phyloP scores from a whole-genome alignment of 2,797 vertebrate genomes.

The Gymnopithys bicolor region DNA sequence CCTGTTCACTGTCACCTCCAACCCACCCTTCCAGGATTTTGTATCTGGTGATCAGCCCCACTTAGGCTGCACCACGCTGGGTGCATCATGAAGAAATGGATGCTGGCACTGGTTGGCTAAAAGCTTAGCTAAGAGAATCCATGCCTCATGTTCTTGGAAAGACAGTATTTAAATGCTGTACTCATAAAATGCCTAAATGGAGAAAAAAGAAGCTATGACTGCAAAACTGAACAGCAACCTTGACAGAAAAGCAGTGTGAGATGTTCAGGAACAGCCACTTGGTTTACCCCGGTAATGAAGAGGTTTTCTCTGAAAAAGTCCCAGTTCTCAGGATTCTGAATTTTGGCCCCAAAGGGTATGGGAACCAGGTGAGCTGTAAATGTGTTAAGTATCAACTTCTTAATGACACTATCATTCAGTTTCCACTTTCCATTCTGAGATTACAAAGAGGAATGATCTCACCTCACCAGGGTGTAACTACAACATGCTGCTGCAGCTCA shows the following conservation, averaged over 20 bases:
- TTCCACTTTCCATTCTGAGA: constrained; percentile 8
- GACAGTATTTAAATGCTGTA: background rate
- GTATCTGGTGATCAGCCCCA: background rate
- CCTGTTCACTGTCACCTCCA: background rate
- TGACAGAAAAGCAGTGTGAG: background rate
- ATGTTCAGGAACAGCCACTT: background rate
- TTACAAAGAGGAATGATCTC: constrained; percentile 39
- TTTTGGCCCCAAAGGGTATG: background rate
- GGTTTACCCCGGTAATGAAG: background rate
- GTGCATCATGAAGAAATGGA: background rate
- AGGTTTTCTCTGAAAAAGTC: background rate
- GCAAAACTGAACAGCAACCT: background rate
- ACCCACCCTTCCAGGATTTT: background rate
- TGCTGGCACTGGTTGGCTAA: background rate
- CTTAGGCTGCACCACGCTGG: background rate
- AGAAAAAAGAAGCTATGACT: background rate
- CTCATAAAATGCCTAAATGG: background rate
- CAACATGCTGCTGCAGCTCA: constrained; percentile 48
- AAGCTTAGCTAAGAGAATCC: background rate
- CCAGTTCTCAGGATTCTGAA: background rate
- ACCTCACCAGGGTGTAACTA: background rate
- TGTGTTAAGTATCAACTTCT: background rate
- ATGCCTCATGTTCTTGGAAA: background rate
- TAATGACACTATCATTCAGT: background rate
- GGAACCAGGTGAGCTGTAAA: background rate